Base-by-base conservation (phyloP, 2,888 invertebrate genomes). In the Ophion ellenae region DNA sequence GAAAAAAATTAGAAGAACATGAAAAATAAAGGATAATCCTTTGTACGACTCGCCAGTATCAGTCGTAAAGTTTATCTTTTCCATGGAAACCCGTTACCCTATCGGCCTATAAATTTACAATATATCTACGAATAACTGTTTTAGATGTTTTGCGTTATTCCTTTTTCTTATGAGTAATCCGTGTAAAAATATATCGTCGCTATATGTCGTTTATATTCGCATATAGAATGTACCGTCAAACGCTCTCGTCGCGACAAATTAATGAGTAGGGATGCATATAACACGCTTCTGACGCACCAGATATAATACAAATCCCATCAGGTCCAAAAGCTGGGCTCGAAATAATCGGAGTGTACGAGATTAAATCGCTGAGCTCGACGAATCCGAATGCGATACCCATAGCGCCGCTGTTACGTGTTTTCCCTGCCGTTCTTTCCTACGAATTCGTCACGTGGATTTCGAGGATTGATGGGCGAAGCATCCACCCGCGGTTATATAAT, bases 361-460 rank as follows among this genome's bases (percentile, higher is more conserved):
- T 73, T 61, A 61, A 77, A 78, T 32, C 67, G 20, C 67, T 32
- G 5, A 24, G 28, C 67, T 28, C 20, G 20, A 73, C 45, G 32
- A 71, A 59, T 73, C 14, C n/a, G 24, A 61, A 63, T 45, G 17
- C 45, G 32, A 32, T 53, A n/a, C 59, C 63, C 47, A 57, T n/a
- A 45, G 20, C 14, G 14, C 20, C 14, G 14, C 11, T 53, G 61
- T 10, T 61, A 32, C 63, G 4, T 40, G 71, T n/a, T n/a, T 24
- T 2, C 24, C 24, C 2, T 1, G 0, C 17, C 57, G 40, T 47
- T 79, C 57, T 57, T 79, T 80, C 53, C 57, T 61, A 63, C 57
- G 74, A 85, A 85, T 85, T 76, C 79, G 82, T 80, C 83, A 80
- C 83, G 69, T 53, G 82, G 76, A 85, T 83, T 80, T 69, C 66